Conservation (phyloP, 1,140 invertebrate species). For the Lordiphosa clarofinis region DNA sequence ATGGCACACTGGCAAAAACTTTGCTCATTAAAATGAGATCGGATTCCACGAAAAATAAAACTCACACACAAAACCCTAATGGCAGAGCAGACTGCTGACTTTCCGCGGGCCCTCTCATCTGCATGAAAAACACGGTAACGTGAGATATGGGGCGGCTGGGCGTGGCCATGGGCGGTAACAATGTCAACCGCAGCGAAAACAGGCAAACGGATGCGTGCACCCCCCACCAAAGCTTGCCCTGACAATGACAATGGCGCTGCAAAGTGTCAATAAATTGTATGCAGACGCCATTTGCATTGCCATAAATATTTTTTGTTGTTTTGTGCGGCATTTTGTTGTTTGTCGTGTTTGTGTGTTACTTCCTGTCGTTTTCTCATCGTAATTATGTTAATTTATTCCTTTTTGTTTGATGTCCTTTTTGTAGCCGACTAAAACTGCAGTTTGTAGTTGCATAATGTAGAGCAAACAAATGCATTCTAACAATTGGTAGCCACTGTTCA, state of each 20-base stretch:
- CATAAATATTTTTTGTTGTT: constrained; percentile 66
- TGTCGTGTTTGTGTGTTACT: constrained; percentile 22
- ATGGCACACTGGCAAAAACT: constrained; percentile 48
- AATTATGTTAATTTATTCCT: constrained; percentile 73
- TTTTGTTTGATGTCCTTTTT: constrained; percentile 23
- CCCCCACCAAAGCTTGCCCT: neutral
- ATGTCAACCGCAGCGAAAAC: constrained; percentile 63
- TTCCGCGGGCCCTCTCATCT: neutral
- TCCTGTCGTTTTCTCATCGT: constrained; percentile 4
- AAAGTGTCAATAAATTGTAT: constrained; percentile 78
- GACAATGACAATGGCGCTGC: constrained; percentile 60
- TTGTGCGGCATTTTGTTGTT: constrained; percentile 14
- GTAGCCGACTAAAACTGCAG: constrained; percentile 26
- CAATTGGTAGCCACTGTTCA: constrained; percentile 13
- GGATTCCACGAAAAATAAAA: constrained; percentile 18
- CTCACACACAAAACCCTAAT: constrained; percentile 7
- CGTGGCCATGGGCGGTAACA: constrained; percentile 52
- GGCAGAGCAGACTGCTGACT: too few relatives aligned
- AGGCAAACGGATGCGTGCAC: constrained; percentile 45
- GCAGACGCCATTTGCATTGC: constrained; percentile 71
- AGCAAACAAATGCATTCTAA: too few relatives aligned
- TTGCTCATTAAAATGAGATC: constrained; percentile 69
- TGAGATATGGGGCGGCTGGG: constrained; percentile 2
- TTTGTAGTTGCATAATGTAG: constrained; percentile 51
- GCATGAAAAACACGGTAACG: neutral